Conservation (phyloP, 1,140 invertebrate genomes). For the Hydropsyche tenuis region DNA sequence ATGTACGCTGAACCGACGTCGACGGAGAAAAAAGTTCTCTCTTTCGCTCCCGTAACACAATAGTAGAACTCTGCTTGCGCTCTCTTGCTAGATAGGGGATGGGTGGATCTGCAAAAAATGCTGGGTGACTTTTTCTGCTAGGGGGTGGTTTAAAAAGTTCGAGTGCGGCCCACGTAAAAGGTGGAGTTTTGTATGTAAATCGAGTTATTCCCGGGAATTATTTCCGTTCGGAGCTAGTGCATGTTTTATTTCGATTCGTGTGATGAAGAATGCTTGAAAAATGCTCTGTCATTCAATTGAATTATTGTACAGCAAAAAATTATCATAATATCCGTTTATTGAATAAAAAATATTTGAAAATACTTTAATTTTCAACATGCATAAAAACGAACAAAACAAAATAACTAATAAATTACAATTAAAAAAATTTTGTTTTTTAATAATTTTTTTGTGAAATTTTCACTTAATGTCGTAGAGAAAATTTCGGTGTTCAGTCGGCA, state of each 20-base stretch:
- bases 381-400: no score
- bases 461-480: no score
- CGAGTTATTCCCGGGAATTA: constrained; percentile 26
- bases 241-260: no score
- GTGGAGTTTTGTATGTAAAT: constrained; percentile 42
- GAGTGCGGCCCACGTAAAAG: neutral
- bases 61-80: constrained; percentile 19
- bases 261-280: no score
- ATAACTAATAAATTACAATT: no score
- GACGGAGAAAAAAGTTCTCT: neutral
- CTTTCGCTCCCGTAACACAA: constrained; percentile 18
- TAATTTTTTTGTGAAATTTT: no score
- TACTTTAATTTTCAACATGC: no score
- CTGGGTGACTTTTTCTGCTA: constrained; percentile 18
- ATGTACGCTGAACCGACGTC: neutral
- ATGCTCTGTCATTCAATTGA: no score
- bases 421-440: no score
- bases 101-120: neutral
- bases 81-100: neutral
- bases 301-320: no score
- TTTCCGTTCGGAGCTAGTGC: neutral
- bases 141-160: constrained; percentile 31
- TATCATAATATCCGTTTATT: no score
- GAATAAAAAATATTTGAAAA: no score
- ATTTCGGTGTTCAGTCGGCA: neutral